phyloP scores from a whole-genome alignment of 2,797 vertebrate species.

The Onychomys leucogaster region DNA sequence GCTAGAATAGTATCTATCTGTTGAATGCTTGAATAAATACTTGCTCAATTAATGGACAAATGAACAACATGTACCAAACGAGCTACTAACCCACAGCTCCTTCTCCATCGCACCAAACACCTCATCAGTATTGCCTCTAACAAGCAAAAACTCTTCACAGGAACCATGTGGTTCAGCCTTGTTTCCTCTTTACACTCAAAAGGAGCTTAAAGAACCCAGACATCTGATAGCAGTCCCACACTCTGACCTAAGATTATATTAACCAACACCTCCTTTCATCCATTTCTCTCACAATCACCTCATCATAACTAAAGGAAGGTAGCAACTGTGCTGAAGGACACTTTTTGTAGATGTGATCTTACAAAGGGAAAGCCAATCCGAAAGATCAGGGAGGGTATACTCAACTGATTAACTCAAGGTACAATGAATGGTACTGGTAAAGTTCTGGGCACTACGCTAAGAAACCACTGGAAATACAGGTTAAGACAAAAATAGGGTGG shows the following conservation, averaged over 20 bases:
- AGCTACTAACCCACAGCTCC: constrained; percentile 30
- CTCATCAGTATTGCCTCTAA: constrained; percentile 52
- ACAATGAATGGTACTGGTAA: not conserved
- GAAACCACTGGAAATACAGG: constrained; percentile 53
- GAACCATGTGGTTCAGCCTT: constrained; percentile 59
- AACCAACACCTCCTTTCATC: constrained; percentile 42
- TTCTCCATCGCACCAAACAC: not conserved
- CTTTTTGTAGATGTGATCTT: not conserved
- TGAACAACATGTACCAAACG: not conserved
- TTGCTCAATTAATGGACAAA: not conserved
- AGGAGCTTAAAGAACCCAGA: constrained; percentile 53
- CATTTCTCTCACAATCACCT: constrained; percentile 22
- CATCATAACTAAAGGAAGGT: constrained; percentile 47
- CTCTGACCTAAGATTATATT: constrained; percentile 11
- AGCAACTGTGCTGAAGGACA: constrained; percentile 47
- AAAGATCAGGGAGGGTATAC: not conserved
- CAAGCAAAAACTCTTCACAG: constrained; percentile 47
- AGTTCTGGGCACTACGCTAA: constrained; percentile 27
- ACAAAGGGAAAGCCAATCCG: not conserved
- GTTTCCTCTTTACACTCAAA: constrained; percentile 67
- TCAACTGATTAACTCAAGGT: constrained; percentile 54
- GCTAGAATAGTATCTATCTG: not conserved
- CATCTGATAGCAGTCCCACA: constrained; percentile 14
- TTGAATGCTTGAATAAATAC: not conserved
- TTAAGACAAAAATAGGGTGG: not conserved